A percentile compares a stretch with the other conserved stretches of the same genome.
phyloP scores from a whole-genome alignment of 2,888 invertebrate species.

The Asteroscopus sphinx region DNA sequence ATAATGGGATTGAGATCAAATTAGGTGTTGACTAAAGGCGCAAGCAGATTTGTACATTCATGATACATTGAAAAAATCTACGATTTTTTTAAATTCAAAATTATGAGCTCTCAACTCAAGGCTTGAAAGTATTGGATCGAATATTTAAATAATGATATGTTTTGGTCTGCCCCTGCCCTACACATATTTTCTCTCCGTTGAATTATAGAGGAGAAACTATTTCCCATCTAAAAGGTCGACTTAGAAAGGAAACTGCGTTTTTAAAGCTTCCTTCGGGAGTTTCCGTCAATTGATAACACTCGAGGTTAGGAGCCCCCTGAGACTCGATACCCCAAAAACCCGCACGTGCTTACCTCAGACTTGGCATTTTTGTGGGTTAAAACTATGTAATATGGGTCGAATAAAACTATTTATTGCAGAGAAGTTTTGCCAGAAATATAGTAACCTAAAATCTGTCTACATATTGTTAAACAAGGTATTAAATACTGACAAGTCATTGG shows the following conservation, averaged over 20 bases:
- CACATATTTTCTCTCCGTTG: conserved; percentile 14
- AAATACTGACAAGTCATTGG: conserved; percentile 30
- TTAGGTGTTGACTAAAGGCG: no score
- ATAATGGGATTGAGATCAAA: no score
- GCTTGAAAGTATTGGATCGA: no score
- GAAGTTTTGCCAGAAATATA: conserved; percentile 13
- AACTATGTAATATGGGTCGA: conserved; percentile 8
- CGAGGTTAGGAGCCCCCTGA: conserved; percentile 11
- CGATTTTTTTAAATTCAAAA: no score
- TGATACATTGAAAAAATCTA: no score
- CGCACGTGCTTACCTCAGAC: conserved; percentile 3
- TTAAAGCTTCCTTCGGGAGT: conserved; percentile 20
- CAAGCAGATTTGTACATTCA: no score
- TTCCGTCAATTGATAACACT: conserved; percentile 29
- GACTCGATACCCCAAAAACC: conserved; percentile 1
- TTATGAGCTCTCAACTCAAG: no score
- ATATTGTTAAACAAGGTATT: conserved; percentile 26
- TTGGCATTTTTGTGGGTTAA: conserved; percentile 1
- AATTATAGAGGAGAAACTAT: conserved; percentile 23
- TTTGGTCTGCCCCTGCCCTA: not conserved
- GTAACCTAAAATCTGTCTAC: conserved; percentile 23
- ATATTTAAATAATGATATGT: no score
- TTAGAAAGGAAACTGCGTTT: conserved; percentile 16
- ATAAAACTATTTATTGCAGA: conserved; percentile 12
- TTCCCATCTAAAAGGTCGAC: conserved; percentile 12